A percentile compares a stretch with the other conserved stretches of the same genome.
Conservation (phyloP, 2,113 vertebrate genomes). For the Recurvirostra avosetta region DNA sequence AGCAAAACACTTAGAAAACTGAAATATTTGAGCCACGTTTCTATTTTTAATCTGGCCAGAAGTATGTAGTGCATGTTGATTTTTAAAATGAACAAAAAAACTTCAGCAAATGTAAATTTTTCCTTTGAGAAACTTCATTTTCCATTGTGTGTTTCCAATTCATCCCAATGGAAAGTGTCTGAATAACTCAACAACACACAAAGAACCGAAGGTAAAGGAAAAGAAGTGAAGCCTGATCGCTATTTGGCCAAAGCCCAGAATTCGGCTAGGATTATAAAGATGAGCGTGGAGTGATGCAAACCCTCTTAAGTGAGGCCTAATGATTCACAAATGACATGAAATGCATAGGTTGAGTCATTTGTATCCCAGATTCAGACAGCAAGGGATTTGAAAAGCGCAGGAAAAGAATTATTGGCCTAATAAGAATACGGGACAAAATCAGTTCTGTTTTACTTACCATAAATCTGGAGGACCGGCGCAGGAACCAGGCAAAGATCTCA, state of each 20-base stretch:
- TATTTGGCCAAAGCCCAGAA: slow-evolving; percentile 25
- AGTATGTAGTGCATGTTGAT: background rate
- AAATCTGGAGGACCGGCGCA: background rate
- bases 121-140: background rate
- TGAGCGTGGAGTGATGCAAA: background rate
- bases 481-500: background rate
- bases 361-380: background rate
- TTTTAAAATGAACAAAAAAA: background rate
- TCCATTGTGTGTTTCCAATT: background rate
- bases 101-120: background rate
- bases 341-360: background rate
- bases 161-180: background rate
- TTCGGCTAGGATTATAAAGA: background rate
- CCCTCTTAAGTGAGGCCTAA: slow-evolving; percentile 4
- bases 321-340: slow-evolving; percentile 32
- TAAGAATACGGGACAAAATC: background rate
- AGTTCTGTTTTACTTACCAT: background rate
- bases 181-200: background rate
- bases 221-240: background rate
- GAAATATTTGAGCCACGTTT: background rate
- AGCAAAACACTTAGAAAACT: background rate
- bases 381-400: background rate
- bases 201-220: background rate
- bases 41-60: background rate
- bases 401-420: background rate